A percentile compares a stretch with the other conserved stretches of the same genome.
Evolutionary conservation across 2,888 invertebrate species (phyloP).

Genomic region (Periphyllus acericola): DNA sequence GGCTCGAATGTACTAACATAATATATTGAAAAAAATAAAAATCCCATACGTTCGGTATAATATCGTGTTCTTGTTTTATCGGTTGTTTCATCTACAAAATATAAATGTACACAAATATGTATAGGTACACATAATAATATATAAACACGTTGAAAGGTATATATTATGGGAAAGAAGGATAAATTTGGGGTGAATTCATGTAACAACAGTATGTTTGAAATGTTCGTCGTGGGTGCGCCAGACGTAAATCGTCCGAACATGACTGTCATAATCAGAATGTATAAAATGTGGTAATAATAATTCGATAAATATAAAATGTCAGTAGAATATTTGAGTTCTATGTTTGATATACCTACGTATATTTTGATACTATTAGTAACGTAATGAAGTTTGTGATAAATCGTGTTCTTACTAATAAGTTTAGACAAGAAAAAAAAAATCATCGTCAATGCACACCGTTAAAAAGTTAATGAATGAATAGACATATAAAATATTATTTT

Average conservation of each 20-base stretch:
- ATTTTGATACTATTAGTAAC: not conserved
- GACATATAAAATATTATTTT: no score
- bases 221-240: conserved; percentile 36
- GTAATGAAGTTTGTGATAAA: not conserved
- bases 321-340: not conserved
- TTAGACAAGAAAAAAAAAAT: no score
- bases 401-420: not conserved
- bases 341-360: not conserved
- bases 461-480: no score
- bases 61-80: conserved; percentile 48
- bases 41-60: no score
- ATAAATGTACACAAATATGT: not conserved
- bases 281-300: conserved; percentile 32
- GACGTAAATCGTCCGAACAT: conserved; percentile 58
- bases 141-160: conserved; percentile 40
- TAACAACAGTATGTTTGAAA: conserved; percentile 1
- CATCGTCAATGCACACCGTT: no score
- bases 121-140: not conserved
- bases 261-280: conserved; percentile 50
- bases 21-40: not conserved
- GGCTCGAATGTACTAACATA: not conserved
- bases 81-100: conserved; percentile 38
- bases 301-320: conserved; percentile 48
- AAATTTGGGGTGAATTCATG: conserved; percentile 52
- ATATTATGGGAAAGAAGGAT: not conserved